Evolutionary conservation across 2,888 invertebrate species (phyloP).

Genomic region (Smittia sp.): DNA sequence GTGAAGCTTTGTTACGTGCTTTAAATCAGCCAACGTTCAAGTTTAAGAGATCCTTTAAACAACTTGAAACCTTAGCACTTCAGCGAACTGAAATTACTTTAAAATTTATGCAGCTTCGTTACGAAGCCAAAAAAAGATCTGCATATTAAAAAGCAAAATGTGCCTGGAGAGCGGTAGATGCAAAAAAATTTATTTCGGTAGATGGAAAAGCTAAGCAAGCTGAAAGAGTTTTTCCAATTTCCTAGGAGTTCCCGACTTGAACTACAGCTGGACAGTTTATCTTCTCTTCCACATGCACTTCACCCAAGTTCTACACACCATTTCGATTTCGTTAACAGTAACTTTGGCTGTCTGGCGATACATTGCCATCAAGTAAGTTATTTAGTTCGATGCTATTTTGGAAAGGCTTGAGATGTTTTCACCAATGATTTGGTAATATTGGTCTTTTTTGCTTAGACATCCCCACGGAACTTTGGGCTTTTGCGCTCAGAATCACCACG

Average conservation of each 20-base stretch:
- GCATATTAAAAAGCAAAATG: too few relatives aligned
- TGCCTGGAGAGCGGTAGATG: too few relatives aligned
- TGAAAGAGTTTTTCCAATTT: too few relatives aligned
- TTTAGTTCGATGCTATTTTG: not conserved
- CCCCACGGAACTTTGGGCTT: conserved; percentile 72
- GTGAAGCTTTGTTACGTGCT: too few relatives aligned
- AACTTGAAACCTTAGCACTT: too few relatives aligned
- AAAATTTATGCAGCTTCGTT: too few relatives aligned
- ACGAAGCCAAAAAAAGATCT: too few relatives aligned
- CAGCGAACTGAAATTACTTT: too few relatives aligned
- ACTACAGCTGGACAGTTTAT: conserved; percentile 76
- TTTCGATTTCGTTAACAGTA: conserved; percentile 90
- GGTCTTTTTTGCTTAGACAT: conserved; percentile 59
- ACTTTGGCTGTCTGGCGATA: conserved; percentile 91
- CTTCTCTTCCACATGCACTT: conserved; percentile 89
- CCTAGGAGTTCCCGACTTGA: conserved; percentile 52
- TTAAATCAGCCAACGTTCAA: too few relatives aligned
- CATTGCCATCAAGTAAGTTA: conserved; percentile 51
- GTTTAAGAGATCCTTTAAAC: too few relatives aligned
- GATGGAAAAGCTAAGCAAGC: too few relatives aligned
- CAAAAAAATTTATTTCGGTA: too few relatives aligned
- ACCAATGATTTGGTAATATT: conserved; percentile 34
- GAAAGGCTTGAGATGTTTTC: not conserved
- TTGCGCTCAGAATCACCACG: conserved; percentile 75
- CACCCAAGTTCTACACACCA: conserved; percentile 83